These are phyloP conservation scores for Yponomeuta plumbellus DNA, from an alignment of 2,888 invertebrate genomes.

Conservation along the genomic window DNA sequence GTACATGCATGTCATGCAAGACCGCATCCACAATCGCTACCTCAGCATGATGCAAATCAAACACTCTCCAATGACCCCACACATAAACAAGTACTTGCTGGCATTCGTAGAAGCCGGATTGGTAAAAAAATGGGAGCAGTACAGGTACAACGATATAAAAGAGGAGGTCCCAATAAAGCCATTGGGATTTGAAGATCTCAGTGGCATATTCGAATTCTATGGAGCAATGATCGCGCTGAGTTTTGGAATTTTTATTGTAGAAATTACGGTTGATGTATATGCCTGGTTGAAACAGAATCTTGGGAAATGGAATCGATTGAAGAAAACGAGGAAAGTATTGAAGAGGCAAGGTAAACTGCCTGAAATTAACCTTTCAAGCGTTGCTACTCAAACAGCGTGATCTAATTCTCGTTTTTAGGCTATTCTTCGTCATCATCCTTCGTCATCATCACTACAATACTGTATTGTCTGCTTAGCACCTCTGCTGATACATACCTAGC, in stretches of 20 bases:
- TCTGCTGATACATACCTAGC: too few species aligned
- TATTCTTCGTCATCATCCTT: too few species aligned
- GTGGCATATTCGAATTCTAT: slow-evolving; percentile 50
- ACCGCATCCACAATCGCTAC: slow-evolving; percentile 61
- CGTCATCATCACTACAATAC: too few species aligned
- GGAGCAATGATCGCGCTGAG: slow-evolving; percentile 33
- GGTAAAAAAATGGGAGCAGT: slow-evolving; percentile 63
- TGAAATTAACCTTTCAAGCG: slow-evolving; percentile 14
- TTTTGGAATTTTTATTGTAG: slow-evolving; percentile 42
- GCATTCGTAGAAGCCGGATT: slow-evolving; percentile 57
- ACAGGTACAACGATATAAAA: slow-evolving; percentile 50
- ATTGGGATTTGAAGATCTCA: slow-evolving; percentile 45
- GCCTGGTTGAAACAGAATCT: neutral
- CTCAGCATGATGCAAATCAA: slow-evolving; percentile 48
- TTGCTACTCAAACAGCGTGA: slow-evolving; percentile 15
- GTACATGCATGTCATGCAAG: slow-evolving; percentile 57
- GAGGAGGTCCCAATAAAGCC: slow-evolving; percentile 49
- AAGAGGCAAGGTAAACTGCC: slow-evolving; percentile 16
- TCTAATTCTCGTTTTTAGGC: neutral
- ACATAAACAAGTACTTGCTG: slow-evolving; percentile 47
- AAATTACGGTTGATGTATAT: slow-evolving; percentile 33
- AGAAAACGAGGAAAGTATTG: neutral
- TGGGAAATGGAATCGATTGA: neutral
- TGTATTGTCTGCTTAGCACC: too few species aligned
- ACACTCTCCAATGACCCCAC: slow-evolving; percentile 49